A percentile compares a stretch with the other conserved stretches of the same genome.
These are phyloP conservation scores for Melipona quadrifasciata DNA, from an alignment of 1,140 invertebrate species.

Conservation along the genomic window DNA sequence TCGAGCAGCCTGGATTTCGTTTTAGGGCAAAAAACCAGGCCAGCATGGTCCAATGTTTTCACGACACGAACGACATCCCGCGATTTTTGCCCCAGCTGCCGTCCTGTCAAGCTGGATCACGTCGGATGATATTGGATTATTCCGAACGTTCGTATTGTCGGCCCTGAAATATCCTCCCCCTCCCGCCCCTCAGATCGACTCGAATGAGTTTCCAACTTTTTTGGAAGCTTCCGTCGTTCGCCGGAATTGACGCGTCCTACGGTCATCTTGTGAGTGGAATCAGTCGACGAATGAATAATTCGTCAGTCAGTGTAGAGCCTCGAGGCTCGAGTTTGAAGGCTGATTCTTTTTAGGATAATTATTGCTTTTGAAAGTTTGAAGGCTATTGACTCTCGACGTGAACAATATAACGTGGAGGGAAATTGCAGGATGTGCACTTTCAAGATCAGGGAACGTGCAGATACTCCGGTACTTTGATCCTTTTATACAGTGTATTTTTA, in stretches of 20 bases:
- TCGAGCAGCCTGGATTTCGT: neutral
- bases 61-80: neutral
- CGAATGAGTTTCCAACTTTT: conserved; percentile 2
- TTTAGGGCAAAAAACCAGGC: neutral
- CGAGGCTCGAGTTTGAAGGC: too few relatives aligned
- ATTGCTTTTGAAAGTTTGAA: too few relatives aligned
- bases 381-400: too few relatives aligned
- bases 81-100: conserved; percentile 38
- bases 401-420: too few relatives aligned
- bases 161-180: neutral
- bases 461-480: too few relatives aligned
- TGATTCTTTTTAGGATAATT: too few relatives aligned
- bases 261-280: neutral
- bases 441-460: too few relatives aligned
- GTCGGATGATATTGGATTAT: conserved; percentile 45
- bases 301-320: too few relatives aligned
- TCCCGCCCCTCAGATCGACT: neutral
- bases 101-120: conserved; percentile 31
- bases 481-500: too few relatives aligned
- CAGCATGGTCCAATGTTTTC: neutral
- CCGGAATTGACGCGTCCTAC: too few relatives aligned
- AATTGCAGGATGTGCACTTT: too few relatives aligned
- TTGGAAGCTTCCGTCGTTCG: neutral
- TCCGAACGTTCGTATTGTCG: conserved; percentile 16
- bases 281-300: neutral